Base-by-base conservation (phyloP, 2,797 vertebrate species). In the Hozukius guyotensis region DNA sequence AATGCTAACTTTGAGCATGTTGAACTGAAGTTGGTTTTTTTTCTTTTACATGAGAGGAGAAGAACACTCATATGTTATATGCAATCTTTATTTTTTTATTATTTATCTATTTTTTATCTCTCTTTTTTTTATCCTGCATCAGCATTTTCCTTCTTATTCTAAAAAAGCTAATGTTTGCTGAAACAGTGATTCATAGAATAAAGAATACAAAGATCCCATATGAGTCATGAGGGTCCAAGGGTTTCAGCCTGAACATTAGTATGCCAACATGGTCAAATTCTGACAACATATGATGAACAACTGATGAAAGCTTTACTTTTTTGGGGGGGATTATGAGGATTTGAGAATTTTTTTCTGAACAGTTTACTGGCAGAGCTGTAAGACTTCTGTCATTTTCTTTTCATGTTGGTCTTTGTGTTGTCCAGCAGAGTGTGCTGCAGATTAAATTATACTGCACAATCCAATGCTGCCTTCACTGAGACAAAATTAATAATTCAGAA, bases 351-450 rank as follows among this genome's bases (percentile, higher is more conserved):
- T n/a, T 52, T 29, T 52, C 11, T 36, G 22, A 68, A 27, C 16
- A 36, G 20, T 3, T 61, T n/a, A 60, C 14, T n/a, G 10, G 3
- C 7, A 64, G 46, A 36, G 5, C 18, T 42, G 60, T 20, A 10
- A 38, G 31, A 34, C n/a, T n/a, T 29, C 22, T 25, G 24, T 25
- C 2, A 27, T 60, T 46, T 60, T 57, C 16, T 55, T 38, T 59
- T 46, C 38, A 67, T 42, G 46, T 27, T 34, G 11, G 32, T 75
- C 29, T 67, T 22, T 16, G 12, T 75, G 24, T 87, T 71, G 20
- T 36, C 67, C 67, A 72, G 57, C 59, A 69, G 85, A 75, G 68
- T 38, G 64, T 31, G 32, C 14, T 65, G 46, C 34, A 55, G n/a
- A 29, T 31, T 42, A 55, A 61, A 14, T 2, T 70, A 52, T 52